A percentile compares a stretch with the other conserved stretches of the same genome.
Evolutionary conservation across 2,888 invertebrate species (phyloP).

Genomic region (Caenorhabditis sp.): DNA sequence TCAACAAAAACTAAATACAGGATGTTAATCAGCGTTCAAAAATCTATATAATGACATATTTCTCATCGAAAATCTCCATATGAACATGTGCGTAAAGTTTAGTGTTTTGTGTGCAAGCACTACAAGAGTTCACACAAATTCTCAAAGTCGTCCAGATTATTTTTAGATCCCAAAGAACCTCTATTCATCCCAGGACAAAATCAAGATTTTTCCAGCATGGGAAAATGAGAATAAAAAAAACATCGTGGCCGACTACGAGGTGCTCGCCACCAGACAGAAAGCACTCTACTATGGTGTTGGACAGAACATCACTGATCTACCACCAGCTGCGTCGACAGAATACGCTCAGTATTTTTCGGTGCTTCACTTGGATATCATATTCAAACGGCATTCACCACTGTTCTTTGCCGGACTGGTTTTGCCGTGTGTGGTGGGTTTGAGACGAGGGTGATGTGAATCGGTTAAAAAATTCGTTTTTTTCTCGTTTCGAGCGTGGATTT

Average conservation of each 20-base stretch:
- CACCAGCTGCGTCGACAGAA: slow-evolving; percentile 48
- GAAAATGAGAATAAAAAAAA: neutral
- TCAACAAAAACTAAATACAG: no score
- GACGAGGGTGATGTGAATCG: no score
- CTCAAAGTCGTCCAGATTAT: no score
- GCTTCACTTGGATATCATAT: slow-evolving; percentile 30
- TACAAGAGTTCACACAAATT: no score
- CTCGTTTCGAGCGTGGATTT: no score
- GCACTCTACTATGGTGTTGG: slow-evolving; percentile 49
- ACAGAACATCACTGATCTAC: slow-evolving; percentile 15
- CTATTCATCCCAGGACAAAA: neutral
- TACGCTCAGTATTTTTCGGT: slow-evolving; percentile 46
- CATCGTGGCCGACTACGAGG: slow-evolving; percentile 61
- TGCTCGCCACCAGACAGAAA: slow-evolving; percentile 47
- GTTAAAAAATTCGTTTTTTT: no score
- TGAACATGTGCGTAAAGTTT: no score
- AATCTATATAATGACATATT: no score
- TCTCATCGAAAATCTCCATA: no score
- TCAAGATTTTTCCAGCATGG: neutral
- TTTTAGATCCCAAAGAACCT: neutral
- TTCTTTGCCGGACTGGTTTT: slow-evolving; percentile 31
- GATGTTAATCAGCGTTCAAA: no score
- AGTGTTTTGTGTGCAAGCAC: no score
- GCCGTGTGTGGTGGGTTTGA: slow-evolving; percentile 35
- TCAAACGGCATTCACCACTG: slow-evolving; percentile 36